These are phyloP conservation scores for Hypotaenidia okinawae DNA, from an alignment of 2,797 vertebrate genomes.

Conservation along the genomic window DNA sequence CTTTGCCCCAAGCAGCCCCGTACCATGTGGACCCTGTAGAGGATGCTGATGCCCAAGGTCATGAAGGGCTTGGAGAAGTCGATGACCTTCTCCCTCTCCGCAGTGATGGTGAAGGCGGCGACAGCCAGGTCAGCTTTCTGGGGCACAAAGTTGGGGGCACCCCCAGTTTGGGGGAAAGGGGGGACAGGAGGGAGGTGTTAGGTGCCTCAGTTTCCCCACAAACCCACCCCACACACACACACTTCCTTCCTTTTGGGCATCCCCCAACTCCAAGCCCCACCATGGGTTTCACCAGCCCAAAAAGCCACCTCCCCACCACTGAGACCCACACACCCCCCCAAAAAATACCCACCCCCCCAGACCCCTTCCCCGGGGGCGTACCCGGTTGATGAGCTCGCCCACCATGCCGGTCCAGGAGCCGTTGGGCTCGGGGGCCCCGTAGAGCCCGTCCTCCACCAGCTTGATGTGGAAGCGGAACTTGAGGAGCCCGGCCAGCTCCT, in stretches of 20 bases:
- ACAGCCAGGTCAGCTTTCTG: constrained; percentile 95
- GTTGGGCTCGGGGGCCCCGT: constrained; percentile 89
- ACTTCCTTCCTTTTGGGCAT: too few relatives aligned
- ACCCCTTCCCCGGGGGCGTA: constrained; percentile 29
- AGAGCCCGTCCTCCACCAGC: constrained; percentile 89
- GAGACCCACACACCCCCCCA: too few relatives aligned
- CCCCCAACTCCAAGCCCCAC: too few relatives aligned
- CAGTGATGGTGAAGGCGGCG: constrained; percentile 94
- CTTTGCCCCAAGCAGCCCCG: not conserved
- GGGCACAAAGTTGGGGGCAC: not conserved
- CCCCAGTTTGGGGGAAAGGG: not conserved
- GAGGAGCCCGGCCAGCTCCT: constrained; percentile 85
- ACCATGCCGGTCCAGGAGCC: constrained; percentile 96
- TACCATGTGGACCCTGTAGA: constrained; percentile 94
- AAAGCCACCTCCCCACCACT: too few relatives aligned
- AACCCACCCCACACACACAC: too few relatives aligned
- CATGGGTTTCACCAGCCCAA: too few relatives aligned
- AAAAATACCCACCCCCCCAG: too few relatives aligned
- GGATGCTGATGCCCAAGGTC: constrained; percentile 95
- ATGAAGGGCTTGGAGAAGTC: constrained; percentile 94
- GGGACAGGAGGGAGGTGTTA: not conserved
- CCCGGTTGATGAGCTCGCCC: constrained; percentile 92
- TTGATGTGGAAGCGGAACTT: constrained; percentile 90
- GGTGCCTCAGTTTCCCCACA: too few relatives aligned
- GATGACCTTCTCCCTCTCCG: constrained; percentile 91